Evolutionary conservation across 2,113 vertebrate genomes (phyloP), one percentile per base, ranked within the genome.

Genomic region (Australoheros scitulus): DNA sequence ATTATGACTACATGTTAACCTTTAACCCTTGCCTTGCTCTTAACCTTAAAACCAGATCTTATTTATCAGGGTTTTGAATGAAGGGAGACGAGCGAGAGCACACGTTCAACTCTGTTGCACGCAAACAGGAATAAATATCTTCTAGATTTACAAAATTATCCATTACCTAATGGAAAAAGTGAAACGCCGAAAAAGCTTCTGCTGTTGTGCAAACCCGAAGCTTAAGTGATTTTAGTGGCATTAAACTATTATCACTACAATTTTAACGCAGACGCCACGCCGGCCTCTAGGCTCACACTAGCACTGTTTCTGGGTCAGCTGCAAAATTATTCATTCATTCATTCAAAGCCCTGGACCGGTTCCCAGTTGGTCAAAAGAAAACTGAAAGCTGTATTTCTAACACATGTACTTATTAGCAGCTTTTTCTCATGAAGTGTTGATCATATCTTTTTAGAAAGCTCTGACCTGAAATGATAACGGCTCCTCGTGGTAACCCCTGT

Each of bases 141-240:
- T n/a, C 61, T 65, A 55, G 52, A 38, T 50, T 65, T 15, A 26
- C 76, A 58, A 34, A 84, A 61, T n/a, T n/a, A 32, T 56, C 61
- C 36, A 57, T 90, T 29, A 80, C 70, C 64, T 59, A 2, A 87
- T 85, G 89, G 89, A 91, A 87, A 89, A 89, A 78, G 29, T 83
- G 82, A 91, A 61, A 56, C 15, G n/a, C 10, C 76, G 1, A 52
- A 22, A 77, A 78, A 85, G 55, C 52, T 55, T 72, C 26, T 72
- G 81, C 79, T 74, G 63, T 34, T 56, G 68, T 79, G 50, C 76
- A 87, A 82, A 82, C 59, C 77, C 14, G 17, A 47, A 24, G 24
- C 50, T 81, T 9, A 61, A 80, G 63, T 22, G 80, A 74, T 83
- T 80, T 87, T 80, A 83, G 76, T 65, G 80, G 77, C 70, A 20